These are phyloP conservation scores for Chironomus tentans DNA, from an alignment of 2,888 invertebrate genomes.

Conservation along the genomic window DNA sequence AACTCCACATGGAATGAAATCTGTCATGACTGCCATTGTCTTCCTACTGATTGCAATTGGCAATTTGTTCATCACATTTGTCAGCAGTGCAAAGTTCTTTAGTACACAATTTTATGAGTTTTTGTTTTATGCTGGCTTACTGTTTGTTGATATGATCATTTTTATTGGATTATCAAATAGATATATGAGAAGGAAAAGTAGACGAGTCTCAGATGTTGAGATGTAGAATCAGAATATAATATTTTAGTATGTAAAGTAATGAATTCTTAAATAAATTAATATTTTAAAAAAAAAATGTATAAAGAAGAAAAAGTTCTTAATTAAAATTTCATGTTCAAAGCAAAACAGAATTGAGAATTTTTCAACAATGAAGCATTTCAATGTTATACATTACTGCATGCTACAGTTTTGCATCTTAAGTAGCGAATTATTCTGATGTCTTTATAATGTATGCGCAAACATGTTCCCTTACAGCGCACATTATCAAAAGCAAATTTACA, in stretches of 20 bases:
- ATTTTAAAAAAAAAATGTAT: neutral
- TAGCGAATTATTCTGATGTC: conserved; percentile 23
- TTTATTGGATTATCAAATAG: neutral
- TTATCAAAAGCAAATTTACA: neutral
- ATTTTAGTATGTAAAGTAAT: too few species aligned
- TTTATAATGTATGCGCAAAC: neutral
- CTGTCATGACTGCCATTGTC: conserved; percentile 86
- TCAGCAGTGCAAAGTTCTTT: neutral
- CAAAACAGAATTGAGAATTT: neutral
- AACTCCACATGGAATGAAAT: conserved; percentile 66
- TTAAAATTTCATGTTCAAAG: neutral
- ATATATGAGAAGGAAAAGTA: neutral
- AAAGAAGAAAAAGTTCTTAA: neutral
- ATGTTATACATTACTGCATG: neutral
- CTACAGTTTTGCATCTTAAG: conserved; percentile 15
- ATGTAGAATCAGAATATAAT: neutral
- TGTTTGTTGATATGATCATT: neutral
- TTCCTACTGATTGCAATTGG: neutral
- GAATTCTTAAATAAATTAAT: neutral
- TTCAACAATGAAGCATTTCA: neutral
- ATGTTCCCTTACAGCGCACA: neutral
- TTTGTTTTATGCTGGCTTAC: conserved; percentile 2
- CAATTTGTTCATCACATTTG: neutral
- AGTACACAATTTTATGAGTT: neutral
- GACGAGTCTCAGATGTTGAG: too few species aligned